Evolutionary conservation across 2,797 vertebrate species (phyloP).

Genomic region (Myotis myotis): DNA sequence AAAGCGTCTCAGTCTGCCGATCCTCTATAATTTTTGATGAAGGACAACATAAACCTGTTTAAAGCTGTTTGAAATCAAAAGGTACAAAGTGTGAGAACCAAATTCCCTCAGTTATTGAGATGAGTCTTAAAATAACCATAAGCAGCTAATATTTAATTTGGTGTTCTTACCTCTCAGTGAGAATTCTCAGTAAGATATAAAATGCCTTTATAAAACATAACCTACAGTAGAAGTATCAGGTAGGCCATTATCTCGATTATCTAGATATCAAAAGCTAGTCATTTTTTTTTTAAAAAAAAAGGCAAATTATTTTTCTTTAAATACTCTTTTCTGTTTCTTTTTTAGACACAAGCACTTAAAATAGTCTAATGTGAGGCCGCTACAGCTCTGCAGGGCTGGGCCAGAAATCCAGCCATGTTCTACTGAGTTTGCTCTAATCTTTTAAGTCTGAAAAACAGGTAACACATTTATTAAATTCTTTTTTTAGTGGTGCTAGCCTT

Average conservation of each 20-base stretch:
- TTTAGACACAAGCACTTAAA: neutral
- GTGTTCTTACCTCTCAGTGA: constrained; percentile 49
- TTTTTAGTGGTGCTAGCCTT: neutral
- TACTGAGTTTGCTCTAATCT: neutral
- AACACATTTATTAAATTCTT: neutral
- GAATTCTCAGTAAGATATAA: constrained; percentile 48
- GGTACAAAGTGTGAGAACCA: constrained; percentile 73
- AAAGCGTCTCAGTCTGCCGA: neutral
- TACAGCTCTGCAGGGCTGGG: neutral
- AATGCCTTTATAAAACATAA: constrained; percentile 25
- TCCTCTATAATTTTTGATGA: constrained; percentile 45
- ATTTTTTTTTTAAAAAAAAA: neutral
- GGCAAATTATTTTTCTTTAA: constrained; percentile 39
- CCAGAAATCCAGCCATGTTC: neutral
- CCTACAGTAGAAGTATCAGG: neutral
- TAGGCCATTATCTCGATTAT: neutral
- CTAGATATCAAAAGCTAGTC: neutral
- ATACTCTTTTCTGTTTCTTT: neutral
- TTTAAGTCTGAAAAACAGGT: neutral
- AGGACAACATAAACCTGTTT: constrained; percentile 62
- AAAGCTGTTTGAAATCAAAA: constrained; percentile 57
- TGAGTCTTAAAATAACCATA: constrained; percentile 67
- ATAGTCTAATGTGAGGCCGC: neutral
- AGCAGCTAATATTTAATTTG: constrained; percentile 66
- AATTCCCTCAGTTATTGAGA: constrained; percentile 46